Conservation (phyloP, 2,113 vertebrate genomes). For the Oryzias melastigma region DNA sequence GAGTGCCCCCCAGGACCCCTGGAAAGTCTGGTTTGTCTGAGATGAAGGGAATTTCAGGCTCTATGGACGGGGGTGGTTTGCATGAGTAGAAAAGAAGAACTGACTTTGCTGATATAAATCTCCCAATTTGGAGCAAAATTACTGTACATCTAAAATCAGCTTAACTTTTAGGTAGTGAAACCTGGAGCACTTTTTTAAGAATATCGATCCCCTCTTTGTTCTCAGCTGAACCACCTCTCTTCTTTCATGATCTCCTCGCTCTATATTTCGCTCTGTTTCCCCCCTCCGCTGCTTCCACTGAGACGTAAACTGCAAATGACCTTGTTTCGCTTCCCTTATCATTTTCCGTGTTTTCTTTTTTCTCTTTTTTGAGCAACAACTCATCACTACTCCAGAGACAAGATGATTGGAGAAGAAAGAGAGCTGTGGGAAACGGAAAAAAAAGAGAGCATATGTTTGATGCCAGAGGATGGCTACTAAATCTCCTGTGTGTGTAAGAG, state of each 20-base stretch:
- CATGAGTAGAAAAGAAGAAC: constrained; percentile 9
- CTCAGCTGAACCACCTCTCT: constrained; percentile 41
- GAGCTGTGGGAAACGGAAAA: constrained; percentile 27
- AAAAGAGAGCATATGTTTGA: constrained; percentile 46
- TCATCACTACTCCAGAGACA: constrained; percentile 45
- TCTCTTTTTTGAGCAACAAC: constrained; percentile 60
- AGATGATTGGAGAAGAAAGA: constrained; percentile 48
- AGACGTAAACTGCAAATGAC: constrained; percentile 71
- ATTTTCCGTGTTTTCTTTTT: constrained; percentile 57
- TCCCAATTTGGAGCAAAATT: background rate
- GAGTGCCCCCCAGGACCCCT: constrained; percentile 53
- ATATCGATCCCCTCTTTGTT: background rate
- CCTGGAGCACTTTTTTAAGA: background rate
- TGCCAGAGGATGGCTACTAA: constrained; percentile 38
- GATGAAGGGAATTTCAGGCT: constrained; percentile 25
- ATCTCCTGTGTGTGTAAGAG: constrained; percentile 43
- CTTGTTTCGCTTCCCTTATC: constrained; percentile 56
- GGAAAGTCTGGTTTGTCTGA: constrained; percentile 50
- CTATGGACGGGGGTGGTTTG: constrained; percentile 19
- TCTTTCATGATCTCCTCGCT: constrained; percentile 31
- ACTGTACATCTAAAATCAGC: background rate
- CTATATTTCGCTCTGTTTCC: constrained; percentile 27
- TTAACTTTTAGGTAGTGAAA: background rate
- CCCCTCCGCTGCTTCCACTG: constrained; percentile 30
- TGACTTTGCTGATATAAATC: background rate